phyloP scores from a whole-genome alignment of 2,113 vertebrate genomes.

The Cavia porcellus region DNA sequence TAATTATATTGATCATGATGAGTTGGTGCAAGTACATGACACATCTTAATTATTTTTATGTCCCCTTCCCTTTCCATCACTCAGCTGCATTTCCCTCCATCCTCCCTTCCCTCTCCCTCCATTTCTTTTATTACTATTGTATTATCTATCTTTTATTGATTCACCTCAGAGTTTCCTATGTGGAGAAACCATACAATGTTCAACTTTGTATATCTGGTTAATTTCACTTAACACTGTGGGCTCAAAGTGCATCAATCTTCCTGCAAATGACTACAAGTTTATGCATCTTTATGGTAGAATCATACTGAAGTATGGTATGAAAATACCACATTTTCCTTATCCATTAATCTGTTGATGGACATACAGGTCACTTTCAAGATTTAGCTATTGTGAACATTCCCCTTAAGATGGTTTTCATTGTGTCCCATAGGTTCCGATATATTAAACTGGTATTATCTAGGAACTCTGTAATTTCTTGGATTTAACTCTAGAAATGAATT shows the following conservation, averaged over 20 bases:
- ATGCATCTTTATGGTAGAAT: not conserved
- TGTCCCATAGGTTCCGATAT: not conserved
- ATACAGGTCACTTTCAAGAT: not conserved
- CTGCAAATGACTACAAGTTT: not conserved
- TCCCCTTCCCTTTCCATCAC: not conserved
- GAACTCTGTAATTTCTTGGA: not conserved
- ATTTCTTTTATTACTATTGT: not conserved
- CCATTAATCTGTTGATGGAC: not conserved
- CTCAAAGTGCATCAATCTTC: not conserved
- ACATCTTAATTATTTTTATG: not conserved
- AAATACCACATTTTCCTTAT: not conserved
- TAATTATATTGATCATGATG: not conserved
- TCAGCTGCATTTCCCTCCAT: not conserved
- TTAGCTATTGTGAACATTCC: not conserved
- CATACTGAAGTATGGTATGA: not conserved
- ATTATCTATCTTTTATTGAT: not conserved
- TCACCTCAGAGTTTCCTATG: not conserved
- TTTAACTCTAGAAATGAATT: not conserved
- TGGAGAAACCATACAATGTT: not conserved
- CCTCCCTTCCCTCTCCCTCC: not conserved
- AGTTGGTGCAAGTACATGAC: not conserved
- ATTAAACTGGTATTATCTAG: not conserved
- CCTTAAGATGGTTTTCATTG: not conserved
- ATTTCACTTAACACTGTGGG: not conserved
- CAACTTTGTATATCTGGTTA: not conserved